Evolutionary conservation across 2,888 invertebrate species (phyloP), one percentile per base, ranked within the genome.

Genomic region (Euproctis similis): DNA sequence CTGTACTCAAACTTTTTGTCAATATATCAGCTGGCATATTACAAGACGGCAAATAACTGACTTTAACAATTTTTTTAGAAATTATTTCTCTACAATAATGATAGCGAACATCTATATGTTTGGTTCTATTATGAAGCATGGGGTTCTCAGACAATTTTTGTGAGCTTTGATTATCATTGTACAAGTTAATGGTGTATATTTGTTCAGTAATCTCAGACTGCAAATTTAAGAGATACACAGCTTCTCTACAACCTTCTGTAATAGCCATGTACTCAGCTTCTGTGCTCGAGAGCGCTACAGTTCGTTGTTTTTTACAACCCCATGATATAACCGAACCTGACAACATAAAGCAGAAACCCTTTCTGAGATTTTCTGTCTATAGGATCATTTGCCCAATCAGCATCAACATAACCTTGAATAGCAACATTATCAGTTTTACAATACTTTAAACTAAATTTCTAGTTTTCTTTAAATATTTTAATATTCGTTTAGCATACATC

Each of bases 401-500:
- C 28, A 22, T 28, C 28, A 8, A 22, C 22, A 28, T 11, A 28
- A 10, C 28, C 28, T 16, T 12, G 3, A 3, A 29, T 4, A 7
- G 20, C 10, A 14, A 8, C 6, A 13, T 4, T 20, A 2, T n/a
- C 2, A 1, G 1, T 8, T 9, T n/a, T 9, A 4, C 9, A n/a
- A 20, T n/a, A 20, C 4, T 20, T 20, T 20, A 20, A 20, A 20
- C 8, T 9, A 17, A 17, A 17, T 4, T 17, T 17, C 22, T 4
- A 12, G 31, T n/a, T n/a, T n/a, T n/a, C n/a, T n/a, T n/a, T n/a
- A n/a, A n/a, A n/a, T n/a, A n/a, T n/a, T n/a, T n/a, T 19, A 34
- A 24, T 12, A 42, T 7, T 2, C 39, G 4, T 30, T 39, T 42
- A n/a, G 23, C 13, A 42, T 39, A 19, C 8, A 25, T 27, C 33